Evolutionary conservation across 1,140 invertebrate genomes (phyloP).

Genomic region (Aphis craccivora): DNA sequence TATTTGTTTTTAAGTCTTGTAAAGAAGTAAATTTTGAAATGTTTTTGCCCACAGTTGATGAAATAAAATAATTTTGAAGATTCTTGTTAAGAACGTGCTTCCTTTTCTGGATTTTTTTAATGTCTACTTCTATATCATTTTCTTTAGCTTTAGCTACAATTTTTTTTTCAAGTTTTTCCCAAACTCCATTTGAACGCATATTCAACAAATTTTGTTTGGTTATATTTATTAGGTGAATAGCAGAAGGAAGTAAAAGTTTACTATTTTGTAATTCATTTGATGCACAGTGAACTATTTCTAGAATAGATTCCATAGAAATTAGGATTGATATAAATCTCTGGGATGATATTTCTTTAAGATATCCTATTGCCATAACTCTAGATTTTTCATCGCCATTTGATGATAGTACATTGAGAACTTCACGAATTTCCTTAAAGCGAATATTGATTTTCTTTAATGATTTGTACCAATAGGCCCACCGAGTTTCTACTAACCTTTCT

Average conservation of each 20-base stretch:
- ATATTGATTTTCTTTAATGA: background rate
- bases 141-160: background rate
- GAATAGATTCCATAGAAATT: background rate
- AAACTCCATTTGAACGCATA: background rate
- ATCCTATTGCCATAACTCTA: background rate
- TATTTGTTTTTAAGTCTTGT: background rate
- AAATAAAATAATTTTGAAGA: background rate
- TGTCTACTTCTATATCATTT: background rate
- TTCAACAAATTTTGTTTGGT: background rate
- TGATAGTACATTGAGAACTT: background rate
- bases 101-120: background rate
- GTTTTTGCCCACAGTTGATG: conserved; percentile 3
- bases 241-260: background rate
- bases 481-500: background rate
- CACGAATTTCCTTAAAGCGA: background rate
- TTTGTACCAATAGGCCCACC: background rate
- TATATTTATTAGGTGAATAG: background rate
- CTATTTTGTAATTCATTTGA: conserved; percentile 19
- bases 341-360: background rate
- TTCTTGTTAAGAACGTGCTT: background rate
- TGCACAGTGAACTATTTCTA: background rate
- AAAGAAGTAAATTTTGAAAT: background rate
- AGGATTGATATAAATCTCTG: background rate
- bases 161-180: background rate
- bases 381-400: background rate